Evolutionary conservation across 2,888 invertebrate genomes (phyloP).

Genomic region (Abrostola tripartita): DNA sequence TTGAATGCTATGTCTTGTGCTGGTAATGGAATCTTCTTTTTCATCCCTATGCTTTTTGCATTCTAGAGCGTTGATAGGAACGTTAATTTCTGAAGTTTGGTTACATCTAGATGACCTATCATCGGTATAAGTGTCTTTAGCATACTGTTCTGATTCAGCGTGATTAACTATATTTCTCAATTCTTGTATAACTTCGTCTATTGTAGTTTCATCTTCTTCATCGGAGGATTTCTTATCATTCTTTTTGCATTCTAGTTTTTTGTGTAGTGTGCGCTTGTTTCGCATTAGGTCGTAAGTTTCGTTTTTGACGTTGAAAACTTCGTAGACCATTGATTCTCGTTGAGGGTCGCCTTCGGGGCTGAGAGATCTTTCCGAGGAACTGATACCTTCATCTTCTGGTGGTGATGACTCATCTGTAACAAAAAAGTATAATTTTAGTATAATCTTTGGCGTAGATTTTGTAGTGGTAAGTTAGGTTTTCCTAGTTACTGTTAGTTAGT

Average conservation of each 20-base stretch:
- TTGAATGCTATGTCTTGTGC: constrained; percentile 86
- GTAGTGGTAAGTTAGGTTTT: too few relatives aligned
- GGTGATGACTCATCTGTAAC: constrained; percentile 91
- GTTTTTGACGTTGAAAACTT: constrained; percentile 89
- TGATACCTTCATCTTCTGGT: constrained; percentile 96
- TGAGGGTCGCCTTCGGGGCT: constrained; percentile 91
- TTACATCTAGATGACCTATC: constrained; percentile 78
- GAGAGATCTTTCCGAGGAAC: constrained; percentile 94
- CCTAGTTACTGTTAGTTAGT: too few relatives aligned
- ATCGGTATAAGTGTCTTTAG: constrained; percentile 75
- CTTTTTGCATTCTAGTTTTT: constrained; percentile 77
- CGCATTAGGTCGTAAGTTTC: constrained; percentile 86
- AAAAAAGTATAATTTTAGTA: constrained; percentile 8
- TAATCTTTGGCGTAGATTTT: too few relatives aligned
- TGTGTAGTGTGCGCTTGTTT: constrained; percentile 79
- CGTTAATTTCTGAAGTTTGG: constrained; percentile 80
- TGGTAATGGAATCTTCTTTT: constrained; percentile 87
- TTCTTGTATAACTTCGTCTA: constrained; percentile 96
- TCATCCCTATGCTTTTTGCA: constrained; percentile 74
- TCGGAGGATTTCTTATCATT: constrained; percentile 83
- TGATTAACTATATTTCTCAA: constrained; percentile 95
- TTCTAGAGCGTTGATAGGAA: constrained; percentile 73
- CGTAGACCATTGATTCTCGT: constrained; percentile 89
- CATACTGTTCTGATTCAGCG: constrained; percentile 91
- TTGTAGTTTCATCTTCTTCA: constrained; percentile 93